phyloP scores from a whole-genome alignment of 2,797 vertebrate species.

The Aplochiton taeniatus region DNA sequence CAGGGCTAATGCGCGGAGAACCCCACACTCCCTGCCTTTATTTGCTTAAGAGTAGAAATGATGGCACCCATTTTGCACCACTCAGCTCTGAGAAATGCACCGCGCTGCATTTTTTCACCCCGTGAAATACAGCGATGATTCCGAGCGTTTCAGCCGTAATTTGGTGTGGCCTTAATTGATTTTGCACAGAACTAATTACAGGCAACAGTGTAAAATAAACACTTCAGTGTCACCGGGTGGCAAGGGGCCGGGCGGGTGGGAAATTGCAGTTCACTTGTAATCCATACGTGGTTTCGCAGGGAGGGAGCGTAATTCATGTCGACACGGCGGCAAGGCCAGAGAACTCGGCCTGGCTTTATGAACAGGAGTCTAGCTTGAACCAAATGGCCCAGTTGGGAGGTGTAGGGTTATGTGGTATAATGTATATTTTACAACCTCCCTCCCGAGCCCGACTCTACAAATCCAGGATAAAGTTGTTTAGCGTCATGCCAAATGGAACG shows the following conservation, averaged over 20 bases:
- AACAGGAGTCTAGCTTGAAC: conserved; percentile 75
- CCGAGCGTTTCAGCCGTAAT: conserved; percentile 54
- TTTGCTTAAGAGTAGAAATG: conserved; percentile 55
- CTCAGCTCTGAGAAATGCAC: conserved; percentile 39
- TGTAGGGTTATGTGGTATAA: conserved; percentile 77
- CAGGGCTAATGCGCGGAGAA: conserved; percentile 50
- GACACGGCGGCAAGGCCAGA: conserved; percentile 58
- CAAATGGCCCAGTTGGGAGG: conserved; percentile 76
- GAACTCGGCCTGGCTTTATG: conserved; percentile 53
- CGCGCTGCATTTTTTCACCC: conserved; percentile 23
- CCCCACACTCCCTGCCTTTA: conserved; percentile 48
- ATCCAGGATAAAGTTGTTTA: conserved; percentile 74
- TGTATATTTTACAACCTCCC: conserved; percentile 79
- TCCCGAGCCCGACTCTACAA: conserved; percentile 56
- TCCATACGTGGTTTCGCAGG: conserved; percentile 64
- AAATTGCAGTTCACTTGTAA: conserved; percentile 72
- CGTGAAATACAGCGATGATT: conserved; percentile 42
- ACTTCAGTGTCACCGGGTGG: conserved; percentile 65
- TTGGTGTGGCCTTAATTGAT: conserved; percentile 64
- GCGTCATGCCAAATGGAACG: conserved; percentile 67
- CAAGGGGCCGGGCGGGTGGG: conserved; percentile 61
- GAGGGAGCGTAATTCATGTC: conserved; percentile 69
- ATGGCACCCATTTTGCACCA: conserved; percentile 51
- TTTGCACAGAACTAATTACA: conserved; percentile 69
- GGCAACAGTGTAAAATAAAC: conserved; percentile 73